These are phyloP conservation scores for Prunella fulvescens DNA, from an alignment of 2,113 vertebrate genomes.

Conservation along the genomic window DNA sequence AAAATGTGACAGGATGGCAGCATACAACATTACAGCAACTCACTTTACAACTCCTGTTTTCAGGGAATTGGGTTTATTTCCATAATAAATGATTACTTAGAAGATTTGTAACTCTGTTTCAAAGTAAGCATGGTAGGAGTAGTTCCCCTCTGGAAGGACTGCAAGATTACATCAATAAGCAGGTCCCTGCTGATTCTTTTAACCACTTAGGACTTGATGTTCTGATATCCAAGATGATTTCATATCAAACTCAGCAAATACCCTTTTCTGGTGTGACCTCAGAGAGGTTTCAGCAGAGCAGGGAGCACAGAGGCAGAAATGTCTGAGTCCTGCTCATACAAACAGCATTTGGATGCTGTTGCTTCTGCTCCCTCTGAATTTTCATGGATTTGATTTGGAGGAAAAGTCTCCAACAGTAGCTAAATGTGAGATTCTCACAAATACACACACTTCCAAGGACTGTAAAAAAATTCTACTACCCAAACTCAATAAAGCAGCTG, in stretches of 20 bases:
- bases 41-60: not conserved
- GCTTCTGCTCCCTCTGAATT: not conserved
- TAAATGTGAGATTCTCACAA: not conserved
- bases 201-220: not conserved
- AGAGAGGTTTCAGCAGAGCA: not conserved
- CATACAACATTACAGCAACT: not conserved
- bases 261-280: not conserved
- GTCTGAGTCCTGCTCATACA: not conserved
- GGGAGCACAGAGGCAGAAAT: not conserved
- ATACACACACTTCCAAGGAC: not conserved
- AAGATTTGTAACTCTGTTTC: not conserved
- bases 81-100: not conserved
- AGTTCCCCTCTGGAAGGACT: not conserved
- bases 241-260: not conserved
- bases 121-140: not conserved
- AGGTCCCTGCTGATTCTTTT: not conserved
- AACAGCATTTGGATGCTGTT: not conserved
- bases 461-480: not conserved
- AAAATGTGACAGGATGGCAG: not conserved
- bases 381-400: not conserved
- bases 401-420: not conserved
- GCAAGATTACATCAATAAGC: not conserved
- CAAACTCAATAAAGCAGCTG: not conserved
- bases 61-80: not conserved
- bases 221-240: not conserved